phyloP scores from a whole-genome alignment of 1,140 invertebrate genomes.

The Drosophila busckii region DNA sequence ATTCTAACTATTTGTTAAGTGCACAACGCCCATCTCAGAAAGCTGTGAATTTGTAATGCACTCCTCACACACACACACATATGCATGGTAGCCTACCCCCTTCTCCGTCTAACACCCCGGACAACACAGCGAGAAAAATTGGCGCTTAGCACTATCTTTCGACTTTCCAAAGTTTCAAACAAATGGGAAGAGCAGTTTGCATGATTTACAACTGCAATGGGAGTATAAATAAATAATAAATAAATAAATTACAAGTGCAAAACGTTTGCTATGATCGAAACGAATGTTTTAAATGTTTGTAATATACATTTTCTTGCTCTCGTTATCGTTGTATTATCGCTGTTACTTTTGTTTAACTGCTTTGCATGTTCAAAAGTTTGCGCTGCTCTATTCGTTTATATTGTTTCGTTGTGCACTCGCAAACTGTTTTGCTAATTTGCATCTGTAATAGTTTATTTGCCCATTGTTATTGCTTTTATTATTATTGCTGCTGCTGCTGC shows the following conservation, averaged over 20 bases:
- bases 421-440: conserved; percentile 7
- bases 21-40: too few species aligned
- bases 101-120: too few species aligned
- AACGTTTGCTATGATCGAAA: conserved; percentile 1
- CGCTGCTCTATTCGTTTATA: background rate
- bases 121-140: too few species aligned
- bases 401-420: background rate
- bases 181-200: too few species aligned
- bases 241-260: conserved; percentile 36
- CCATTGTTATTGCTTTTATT: too few species aligned
- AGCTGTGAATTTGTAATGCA: too few species aligned
- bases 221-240: conserved; percentile 11
- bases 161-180: too few species aligned
- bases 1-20: too few species aligned
- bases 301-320: background rate
- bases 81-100: too few species aligned
- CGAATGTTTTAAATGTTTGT: conserved; percentile 12
- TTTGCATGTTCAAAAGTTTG: conserved; percentile 37
- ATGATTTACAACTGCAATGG: too few species aligned
- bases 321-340: background rate
- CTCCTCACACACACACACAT: background rate
- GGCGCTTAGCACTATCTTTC: too few species aligned
- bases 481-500: background rate
- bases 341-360: conserved; percentile 25
- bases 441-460: background rate